A percentile compares a stretch with the other conserved stretches of the same genome.
phyloP scores from a whole-genome alignment of 2,113 vertebrate species.

The Rhizomys pruinosus region DNA sequence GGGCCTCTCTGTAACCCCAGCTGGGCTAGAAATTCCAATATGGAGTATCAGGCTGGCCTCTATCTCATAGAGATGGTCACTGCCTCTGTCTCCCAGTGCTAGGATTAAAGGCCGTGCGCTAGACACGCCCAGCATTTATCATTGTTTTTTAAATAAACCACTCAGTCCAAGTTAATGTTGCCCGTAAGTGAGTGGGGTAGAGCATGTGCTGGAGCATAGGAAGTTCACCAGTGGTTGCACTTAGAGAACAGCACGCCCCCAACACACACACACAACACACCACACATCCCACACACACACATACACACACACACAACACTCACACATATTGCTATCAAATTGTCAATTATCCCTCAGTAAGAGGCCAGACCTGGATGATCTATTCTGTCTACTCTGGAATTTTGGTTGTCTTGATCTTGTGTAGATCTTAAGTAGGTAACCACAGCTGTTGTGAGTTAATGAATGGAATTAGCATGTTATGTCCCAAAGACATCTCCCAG shows the following conservation, averaged over 20 bases:
- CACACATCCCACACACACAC: too few species aligned
- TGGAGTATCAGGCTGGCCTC: too few species aligned
- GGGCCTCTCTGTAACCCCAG: too few species aligned
- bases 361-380: neutral
- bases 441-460: neutral
- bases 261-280: too few species aligned
- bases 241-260: too few species aligned
- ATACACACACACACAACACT: too few species aligned
- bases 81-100: too few species aligned
- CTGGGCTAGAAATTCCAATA: too few species aligned
- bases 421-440: neutral
- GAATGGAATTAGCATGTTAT: neutral
- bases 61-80: too few species aligned
- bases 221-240: neutral
- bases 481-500: neutral
- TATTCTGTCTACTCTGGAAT: neutral
- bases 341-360: neutral
- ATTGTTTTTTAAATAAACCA: neutral
- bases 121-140: too few species aligned
- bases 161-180: neutral
- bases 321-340: too few species aligned
- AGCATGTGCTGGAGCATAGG: neutral
- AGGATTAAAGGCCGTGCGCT: too few species aligned
- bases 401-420: neutral
- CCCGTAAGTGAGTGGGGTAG: neutral